Evolutionary conservation across 2,888 invertebrate genomes (phyloP).

Genomic region (Julus scandinavius): DNA sequence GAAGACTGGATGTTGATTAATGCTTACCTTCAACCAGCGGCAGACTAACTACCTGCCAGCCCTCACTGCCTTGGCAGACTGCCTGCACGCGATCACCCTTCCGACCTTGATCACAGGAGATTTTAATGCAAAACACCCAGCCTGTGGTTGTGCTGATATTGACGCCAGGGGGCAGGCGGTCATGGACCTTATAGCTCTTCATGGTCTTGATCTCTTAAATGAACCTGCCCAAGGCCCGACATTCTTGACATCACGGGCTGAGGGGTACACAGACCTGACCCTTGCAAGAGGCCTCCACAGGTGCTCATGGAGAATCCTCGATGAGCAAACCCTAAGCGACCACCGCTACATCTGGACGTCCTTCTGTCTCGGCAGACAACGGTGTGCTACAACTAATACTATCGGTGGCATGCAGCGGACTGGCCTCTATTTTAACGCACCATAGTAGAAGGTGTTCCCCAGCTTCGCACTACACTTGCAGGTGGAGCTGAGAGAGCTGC

Average conservation of each 20-base stretch:
- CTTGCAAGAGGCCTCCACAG: neutral
- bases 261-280: neutral
- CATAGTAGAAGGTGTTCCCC: too few relatives aligned
- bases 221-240: neutral
- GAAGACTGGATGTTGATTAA: neutral
- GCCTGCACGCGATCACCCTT: neutral
- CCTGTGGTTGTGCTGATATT: neutral
- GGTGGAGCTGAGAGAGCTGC: neutral
- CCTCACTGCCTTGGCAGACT: neutral
- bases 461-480: too few relatives aligned
- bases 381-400: neutral
- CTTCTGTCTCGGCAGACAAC: too few relatives aligned
- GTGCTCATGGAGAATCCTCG: neutral
- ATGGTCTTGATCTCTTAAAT: neutral
- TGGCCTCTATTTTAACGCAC: neutral
- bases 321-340: neutral
- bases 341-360: neutral
- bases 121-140: neutral
- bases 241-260: neutral
- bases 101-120: neutral
- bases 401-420: neutral
- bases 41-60: neutral
- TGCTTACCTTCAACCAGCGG: neutral
- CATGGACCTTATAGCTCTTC: neutral
- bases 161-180: neutral